Evolutionary conservation across 2,888 invertebrate genomes (phyloP).

Genomic region (Scaptomyza reducta): DNA sequence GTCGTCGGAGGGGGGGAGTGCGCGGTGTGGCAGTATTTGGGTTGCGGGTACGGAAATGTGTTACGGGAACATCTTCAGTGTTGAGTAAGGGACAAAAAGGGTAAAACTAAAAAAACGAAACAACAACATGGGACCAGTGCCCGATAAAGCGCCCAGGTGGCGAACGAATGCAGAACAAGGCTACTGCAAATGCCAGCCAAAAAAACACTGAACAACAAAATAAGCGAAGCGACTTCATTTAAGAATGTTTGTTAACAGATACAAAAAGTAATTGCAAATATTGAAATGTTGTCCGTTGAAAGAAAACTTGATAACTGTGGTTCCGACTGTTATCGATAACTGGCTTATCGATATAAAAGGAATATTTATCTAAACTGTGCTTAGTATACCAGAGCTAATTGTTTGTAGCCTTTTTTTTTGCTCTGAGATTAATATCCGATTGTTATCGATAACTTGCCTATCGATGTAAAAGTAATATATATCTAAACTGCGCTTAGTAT

Average conservation of each 20-base stretch:
- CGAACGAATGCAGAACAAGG: constrained; percentile 53
- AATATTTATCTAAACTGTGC: too few relatives aligned
- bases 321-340: too few relatives aligned
- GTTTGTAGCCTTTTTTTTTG: too few relatives aligned
- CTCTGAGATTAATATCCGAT: too few relatives aligned
- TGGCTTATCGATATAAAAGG: too few relatives aligned
- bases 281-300: too few relatives aligned
- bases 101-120: constrained; percentile 25
- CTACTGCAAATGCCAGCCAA: constrained; percentile 23
- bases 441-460: too few relatives aligned
- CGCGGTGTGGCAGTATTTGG: neutral
- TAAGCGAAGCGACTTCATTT: neutral
- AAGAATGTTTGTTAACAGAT: neutral
- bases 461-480: too few relatives aligned
- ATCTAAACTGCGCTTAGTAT: too few relatives aligned
- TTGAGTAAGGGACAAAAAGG: constrained; percentile 53
- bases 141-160: constrained; percentile 57
- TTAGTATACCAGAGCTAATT: too few relatives aligned
- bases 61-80: constrained; percentile 44
- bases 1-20: too few relatives aligned
- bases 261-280: neutral
- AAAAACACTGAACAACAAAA: constrained; percentile 36
- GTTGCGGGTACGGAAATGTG: constrained; percentile 44
- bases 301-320: too few relatives aligned
- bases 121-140: constrained; percentile 15